Percentiles rank a stretch among this genome's conserved stretches.
Conservation (phyloP, 2,797 vertebrate species). For the Artibeus jamaicensis region DNA sequence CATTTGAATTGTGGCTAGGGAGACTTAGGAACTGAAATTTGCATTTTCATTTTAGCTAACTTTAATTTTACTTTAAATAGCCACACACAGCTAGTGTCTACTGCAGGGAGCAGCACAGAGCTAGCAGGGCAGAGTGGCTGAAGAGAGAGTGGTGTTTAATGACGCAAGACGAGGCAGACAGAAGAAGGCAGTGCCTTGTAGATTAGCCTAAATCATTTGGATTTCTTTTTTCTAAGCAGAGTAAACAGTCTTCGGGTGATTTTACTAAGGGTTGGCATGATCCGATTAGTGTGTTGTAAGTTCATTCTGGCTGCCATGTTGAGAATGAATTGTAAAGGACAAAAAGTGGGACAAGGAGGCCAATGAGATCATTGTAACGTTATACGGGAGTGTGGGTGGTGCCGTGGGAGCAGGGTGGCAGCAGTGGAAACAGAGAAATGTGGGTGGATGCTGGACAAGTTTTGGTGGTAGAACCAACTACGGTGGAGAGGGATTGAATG, state of each 20-base stretch:
- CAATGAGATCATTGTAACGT: too few relatives aligned
- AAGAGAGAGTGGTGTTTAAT: background rate
- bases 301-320: background rate
- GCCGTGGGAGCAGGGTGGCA: background rate
- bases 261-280: background rate
- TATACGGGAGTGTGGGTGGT: too few relatives aligned
- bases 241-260: background rate
- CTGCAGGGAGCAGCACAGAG: background rate
- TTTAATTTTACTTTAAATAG: background rate
- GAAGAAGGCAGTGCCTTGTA: background rate
- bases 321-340: background rate
- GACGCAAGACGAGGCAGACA: accelerated
- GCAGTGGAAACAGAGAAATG: background rate
- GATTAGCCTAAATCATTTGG: background rate
- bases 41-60: background rate
- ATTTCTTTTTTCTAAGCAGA: background rate
- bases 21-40: background rate
- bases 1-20: background rate
- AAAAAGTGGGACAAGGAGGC: background rate
- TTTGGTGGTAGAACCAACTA: background rate
- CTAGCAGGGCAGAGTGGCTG: background rate
- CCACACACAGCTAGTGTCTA: too few relatives aligned
- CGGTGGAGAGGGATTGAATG: background rate
- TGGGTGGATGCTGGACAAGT: background rate
- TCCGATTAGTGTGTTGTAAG: background rate